Evolutionary conservation across 2,888 invertebrate genomes (phyloP), one percentile per base, ranked within the genome.

Genomic region (Drosophila antonietae): DNA sequence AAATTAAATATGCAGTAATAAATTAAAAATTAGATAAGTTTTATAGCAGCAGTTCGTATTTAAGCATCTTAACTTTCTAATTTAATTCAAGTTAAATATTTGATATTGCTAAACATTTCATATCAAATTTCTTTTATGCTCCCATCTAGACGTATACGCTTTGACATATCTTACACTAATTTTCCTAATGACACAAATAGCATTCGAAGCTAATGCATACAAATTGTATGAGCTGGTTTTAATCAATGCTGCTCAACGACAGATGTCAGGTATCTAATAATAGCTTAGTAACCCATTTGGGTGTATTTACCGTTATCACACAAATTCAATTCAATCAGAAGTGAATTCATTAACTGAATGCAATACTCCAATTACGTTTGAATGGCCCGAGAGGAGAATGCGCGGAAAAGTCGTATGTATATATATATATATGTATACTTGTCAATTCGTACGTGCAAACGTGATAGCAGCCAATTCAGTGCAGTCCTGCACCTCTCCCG

Each of bases 321-420:
- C 71, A 73, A 82, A 69, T 83, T 70, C 63, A 62, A 68, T 76
- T 64, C 71, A 76, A 78, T 68, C 47, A n/a, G 56, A 66, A 75
- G 67, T 71, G 73, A 84, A 41, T 68, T 56, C 57, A 57, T 69
- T 88, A 83, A 86, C 74, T 83, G 68, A 75, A 75, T 78, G 73
- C 76, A 73, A 57, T 60, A 57, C 52, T 57, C 35, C 76, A 85
- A 85, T 86, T 83, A 88, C 77, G 68, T 74, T 47, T 39, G 46
- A 9, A 35, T n/a, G 28, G 57, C 55, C 18, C 52, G 37, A 37
- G 33, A 23, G 46, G 15, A 10, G 18, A 33, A 31, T 12, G 28
- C 35, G 31, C 70, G 59, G 28, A n/a, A 57, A 70, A 75, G 71
- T 80, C 66, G 49, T 61, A 53, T 55, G 43, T 46, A 71, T 49